phyloP scores from a whole-genome alignment of 2,113 vertebrate species.

The Nibea coibor region DNA sequence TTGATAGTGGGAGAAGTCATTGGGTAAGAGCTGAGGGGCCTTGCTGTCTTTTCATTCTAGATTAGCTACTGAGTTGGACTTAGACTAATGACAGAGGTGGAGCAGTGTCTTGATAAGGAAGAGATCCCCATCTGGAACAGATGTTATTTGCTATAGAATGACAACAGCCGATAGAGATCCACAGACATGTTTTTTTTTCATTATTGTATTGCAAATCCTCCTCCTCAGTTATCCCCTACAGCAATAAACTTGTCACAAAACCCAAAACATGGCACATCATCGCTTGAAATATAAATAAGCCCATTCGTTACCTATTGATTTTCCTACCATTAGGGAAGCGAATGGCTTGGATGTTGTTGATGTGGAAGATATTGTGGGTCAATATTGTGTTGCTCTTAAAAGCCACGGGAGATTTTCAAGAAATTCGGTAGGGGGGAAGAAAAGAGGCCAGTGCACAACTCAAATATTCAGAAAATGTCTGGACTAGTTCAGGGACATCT shows the following conservation, averaged over 20 bases:
- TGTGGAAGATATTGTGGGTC: slow-evolving; percentile 77
- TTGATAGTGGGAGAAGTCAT: slow-evolving; percentile 78
- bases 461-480: slow-evolving; percentile 71
- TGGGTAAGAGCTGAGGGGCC: slow-evolving; percentile 73
- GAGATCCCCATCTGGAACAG: slow-evolving; percentile 61
- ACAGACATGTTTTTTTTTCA: slow-evolving; percentile 5
- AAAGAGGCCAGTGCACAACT: slow-evolving; percentile 59
- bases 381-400: slow-evolving; percentile 76
- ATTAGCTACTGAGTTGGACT: slow-evolving; percentile 70
- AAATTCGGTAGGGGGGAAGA: slow-evolving; percentile 61
- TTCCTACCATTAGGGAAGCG: slow-evolving; percentile 70
- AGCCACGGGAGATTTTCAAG: slow-evolving; percentile 74
- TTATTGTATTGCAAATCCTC: slow-evolving; percentile 40
- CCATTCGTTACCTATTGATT: slow-evolving; percentile 81
- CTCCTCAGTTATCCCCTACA: slow-evolving; percentile 36
- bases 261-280: slow-evolving; percentile 74
- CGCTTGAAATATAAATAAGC: slow-evolving; percentile 77
- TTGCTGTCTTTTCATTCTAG: slow-evolving; percentile 76
- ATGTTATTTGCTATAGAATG: slow-evolving; percentile 64
- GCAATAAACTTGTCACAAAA: slow-evolving; percentile 74
- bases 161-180: slow-evolving; percentile 52
- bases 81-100: slow-evolving; percentile 76
- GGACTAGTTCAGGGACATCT: slow-evolving; percentile 79
- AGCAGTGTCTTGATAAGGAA: slow-evolving; percentile 67
- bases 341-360: slow-evolving; percentile 68